Conservation (phyloP, 2,797 vertebrate species). For the Microctenopoma stevenorrisi region DNA sequence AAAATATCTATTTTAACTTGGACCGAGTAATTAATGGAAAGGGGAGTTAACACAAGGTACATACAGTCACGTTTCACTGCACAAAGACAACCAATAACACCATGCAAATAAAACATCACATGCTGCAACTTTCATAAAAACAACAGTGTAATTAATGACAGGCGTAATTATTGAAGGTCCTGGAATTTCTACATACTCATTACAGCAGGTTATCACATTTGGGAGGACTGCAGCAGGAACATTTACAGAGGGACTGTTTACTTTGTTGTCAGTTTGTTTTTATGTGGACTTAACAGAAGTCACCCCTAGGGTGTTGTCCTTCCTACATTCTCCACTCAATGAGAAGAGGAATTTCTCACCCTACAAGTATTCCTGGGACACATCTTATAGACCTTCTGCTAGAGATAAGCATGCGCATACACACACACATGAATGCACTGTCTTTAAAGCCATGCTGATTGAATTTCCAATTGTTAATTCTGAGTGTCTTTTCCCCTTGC, state of each 20-base stretch:
- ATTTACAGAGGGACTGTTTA: conserved; percentile 44
- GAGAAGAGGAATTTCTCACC: conserved; percentile 36
- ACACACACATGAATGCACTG: conserved; percentile 3
- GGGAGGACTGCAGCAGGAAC: conserved; percentile 25
- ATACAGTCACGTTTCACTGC: conserved; percentile 82
- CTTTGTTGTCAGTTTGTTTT: conserved; percentile 54
- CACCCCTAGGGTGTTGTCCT: conserved; percentile 48
- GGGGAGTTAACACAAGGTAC: conserved; percentile 57
- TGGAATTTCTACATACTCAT: conserved; percentile 31
- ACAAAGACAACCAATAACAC: conserved; percentile 66
- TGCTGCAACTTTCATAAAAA: conserved; percentile 46
- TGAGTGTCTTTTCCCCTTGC: conserved; percentile 75
- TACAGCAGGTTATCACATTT: conserved; percentile 29
- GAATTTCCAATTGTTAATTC: conserved; percentile 80
- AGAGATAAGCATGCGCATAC: conserved; percentile 15
- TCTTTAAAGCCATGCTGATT: conserved; percentile 75
- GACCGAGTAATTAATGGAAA: conserved; percentile 46
- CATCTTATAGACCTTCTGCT: conserved; percentile 21
- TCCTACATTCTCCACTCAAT: conserved; percentile 23
- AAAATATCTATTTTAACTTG: conserved; percentile 48
- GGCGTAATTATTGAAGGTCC: conserved; percentile 44
- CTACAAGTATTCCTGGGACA: conserved; percentile 22
- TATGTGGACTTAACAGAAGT: conserved; percentile 55
- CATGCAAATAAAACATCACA: conserved; percentile 61
- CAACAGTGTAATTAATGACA: conserved; percentile 41